Base-by-base conservation (phyloP, 1,140 invertebrate species). In the Drosophila sturtevanti region DNA sequence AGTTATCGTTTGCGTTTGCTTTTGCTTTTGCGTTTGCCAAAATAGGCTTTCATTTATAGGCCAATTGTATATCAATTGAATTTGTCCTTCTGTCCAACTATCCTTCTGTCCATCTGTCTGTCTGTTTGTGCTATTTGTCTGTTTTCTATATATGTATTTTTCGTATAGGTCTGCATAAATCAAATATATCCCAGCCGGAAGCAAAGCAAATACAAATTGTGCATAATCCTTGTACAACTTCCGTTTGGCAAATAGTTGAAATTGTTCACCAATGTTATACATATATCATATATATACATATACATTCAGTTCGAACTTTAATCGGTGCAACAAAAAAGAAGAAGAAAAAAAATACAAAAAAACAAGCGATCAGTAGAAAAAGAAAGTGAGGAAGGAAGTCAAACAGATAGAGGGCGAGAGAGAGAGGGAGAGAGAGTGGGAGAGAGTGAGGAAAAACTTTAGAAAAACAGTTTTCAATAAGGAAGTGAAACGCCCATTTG, bases 31-130 rank as follows among this genome's bases (percentile, higher is more conserved):
- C 16, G 16, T 48, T 55, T 55, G 27, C 55, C 67, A 62, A 75
- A 78, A 86, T 75, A 78, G 81, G 81, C 81, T 78, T 86, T 86
- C 81, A 72, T 81, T 81, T 79, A 78, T 72, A 86, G 78, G 78
- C 81, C 81, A 86, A 86, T 86, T 86, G 77, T 86, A 78, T 86
- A 78, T 86, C 78, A 86, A 86, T 86, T 86, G 81, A 85, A 77
- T 78, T 81, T 86, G 56, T 72, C 55, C 59, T 76, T 38, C 4
- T 52, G 35, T 48, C 12, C 18, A 4, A 31, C 38, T 11, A 4
- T 44, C 44, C 1, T 4, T 51, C 60, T 68, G 66, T 63, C 35
- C 24, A 37, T 24, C 31, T 66, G 71, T 73, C 6, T 9, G 21
- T 12, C 10, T 38, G 4, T n/a, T n/a, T n/a, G n/a, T n/a, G 27